Evolutionary conservation across 2,113 vertebrate genomes (phyloP).

Genomic region (Vidua chalybeata): DNA sequence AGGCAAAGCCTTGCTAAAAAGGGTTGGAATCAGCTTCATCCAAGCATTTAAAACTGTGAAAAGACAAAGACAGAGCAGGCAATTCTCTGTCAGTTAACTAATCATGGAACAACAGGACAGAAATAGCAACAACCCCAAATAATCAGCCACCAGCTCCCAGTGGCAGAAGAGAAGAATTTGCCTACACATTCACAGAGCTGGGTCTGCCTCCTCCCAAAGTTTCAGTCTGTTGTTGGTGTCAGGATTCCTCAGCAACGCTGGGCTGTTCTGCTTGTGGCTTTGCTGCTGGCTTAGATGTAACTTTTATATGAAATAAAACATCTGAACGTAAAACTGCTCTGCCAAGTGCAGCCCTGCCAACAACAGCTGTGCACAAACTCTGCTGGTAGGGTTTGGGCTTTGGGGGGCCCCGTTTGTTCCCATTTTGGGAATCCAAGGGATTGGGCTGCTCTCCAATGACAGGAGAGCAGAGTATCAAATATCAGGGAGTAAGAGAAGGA

Average conservation of each 20-base stretch:
- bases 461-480: background rate
- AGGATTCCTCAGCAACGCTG: background rate
- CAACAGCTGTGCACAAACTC: background rate
- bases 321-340: background rate
- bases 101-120: background rate
- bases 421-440: background rate
- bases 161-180: background rate
- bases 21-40: background rate
- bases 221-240: background rate
- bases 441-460: background rate
- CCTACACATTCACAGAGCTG: background rate
- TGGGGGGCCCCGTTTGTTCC: background rate
- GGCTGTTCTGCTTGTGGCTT: background rate
- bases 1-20: background rate
- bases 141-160: background rate
- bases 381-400: background rate
- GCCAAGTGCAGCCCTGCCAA: background rate
- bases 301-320: background rate
- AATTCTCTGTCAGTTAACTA: background rate
- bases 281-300: background rate
- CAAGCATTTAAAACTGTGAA: background rate
- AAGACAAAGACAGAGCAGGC: background rate
- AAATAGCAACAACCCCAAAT: constrained; percentile 31
- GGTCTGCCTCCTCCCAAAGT: background rate
- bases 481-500: background rate